Conservation (phyloP, 1,140 invertebrate species). For the Argopecten irradians region DNA sequence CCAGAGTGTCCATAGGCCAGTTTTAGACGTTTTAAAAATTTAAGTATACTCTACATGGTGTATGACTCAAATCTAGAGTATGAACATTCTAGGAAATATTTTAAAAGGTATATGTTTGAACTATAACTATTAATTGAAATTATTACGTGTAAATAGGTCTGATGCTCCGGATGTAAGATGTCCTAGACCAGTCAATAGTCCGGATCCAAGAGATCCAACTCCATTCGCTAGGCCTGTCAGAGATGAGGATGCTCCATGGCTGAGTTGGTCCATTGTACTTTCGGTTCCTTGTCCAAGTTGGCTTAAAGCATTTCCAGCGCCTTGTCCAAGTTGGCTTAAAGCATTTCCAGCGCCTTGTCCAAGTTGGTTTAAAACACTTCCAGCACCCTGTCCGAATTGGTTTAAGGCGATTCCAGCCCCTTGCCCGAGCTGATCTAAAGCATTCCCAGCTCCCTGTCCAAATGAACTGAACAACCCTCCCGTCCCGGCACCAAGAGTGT, state of each 20-base stretch:
- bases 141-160: neutral
- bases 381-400: neutral
- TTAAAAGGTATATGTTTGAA: too few relatives aligned
- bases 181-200: neutral
- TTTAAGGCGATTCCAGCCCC: neutral
- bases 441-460: neutral
- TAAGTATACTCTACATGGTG: too few relatives aligned
- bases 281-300: neutral
- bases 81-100: too few relatives aligned
- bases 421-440: neutral
- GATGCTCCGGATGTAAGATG: neutral
- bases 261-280: neutral
- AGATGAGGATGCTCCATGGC: neutral
- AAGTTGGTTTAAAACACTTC: neutral
- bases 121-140: neutral
- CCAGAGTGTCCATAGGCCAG: too few relatives aligned
- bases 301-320: neutral
- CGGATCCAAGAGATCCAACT: neutral
- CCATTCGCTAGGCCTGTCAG: neutral
- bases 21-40: too few relatives aligned
- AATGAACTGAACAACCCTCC: neutral
- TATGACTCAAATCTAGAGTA: too few relatives aligned
- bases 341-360: neutral
- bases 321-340: neutral
- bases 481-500: neutral